Conservation (phyloP, 2,888 invertebrate species). For the Carterocephalus palaemon region DNA sequence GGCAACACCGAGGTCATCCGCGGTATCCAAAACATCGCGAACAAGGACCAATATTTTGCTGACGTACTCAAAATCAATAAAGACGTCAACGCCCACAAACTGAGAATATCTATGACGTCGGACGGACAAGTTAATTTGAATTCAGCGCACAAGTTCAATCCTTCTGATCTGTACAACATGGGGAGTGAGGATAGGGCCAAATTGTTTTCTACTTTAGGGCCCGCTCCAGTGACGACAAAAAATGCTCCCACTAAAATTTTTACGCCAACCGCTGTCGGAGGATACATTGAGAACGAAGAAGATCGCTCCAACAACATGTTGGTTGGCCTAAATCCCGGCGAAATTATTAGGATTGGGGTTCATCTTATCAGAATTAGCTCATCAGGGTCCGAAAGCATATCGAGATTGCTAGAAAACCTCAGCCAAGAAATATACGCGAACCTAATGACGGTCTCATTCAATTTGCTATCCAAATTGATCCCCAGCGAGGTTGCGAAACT, state of each 20-base stretch:
- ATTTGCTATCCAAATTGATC: conserved; percentile 53
- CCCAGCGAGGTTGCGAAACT: conserved; percentile 60
- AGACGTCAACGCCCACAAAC: conserved; percentile 70
- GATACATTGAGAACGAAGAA: conserved; percentile 41
- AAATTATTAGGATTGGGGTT: conserved; percentile 59
- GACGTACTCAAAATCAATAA: conserved; percentile 75
- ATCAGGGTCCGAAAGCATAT: conserved; percentile 59
- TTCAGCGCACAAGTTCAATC: conserved; percentile 62
- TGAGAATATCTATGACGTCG: conserved; percentile 68
- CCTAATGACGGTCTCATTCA: conserved; percentile 62
- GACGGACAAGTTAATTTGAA: conserved; percentile 70
- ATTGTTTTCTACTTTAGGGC: conserved; percentile 55
- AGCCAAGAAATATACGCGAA: conserved; percentile 61
- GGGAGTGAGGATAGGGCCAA: conserved; percentile 53
- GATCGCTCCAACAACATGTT: conserved; percentile 40
- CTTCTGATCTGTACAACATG: conserved; percentile 54
- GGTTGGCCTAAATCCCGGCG: conserved; percentile 62
- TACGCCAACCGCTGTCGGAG: conserved; percentile 40
- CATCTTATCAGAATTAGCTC: conserved; percentile 57
- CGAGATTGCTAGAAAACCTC: conserved; percentile 53
- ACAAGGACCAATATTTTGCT: conserved; percentile 79
- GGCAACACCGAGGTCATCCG: conserved; percentile 78
- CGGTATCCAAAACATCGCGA: conserved; percentile 69
- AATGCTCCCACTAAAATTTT: conserved; percentile 58
- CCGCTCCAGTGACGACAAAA: conserved; percentile 40